phyloP scores from a whole-genome alignment of 2,888 invertebrate genomes.

The Belgica antarctica region DNA sequence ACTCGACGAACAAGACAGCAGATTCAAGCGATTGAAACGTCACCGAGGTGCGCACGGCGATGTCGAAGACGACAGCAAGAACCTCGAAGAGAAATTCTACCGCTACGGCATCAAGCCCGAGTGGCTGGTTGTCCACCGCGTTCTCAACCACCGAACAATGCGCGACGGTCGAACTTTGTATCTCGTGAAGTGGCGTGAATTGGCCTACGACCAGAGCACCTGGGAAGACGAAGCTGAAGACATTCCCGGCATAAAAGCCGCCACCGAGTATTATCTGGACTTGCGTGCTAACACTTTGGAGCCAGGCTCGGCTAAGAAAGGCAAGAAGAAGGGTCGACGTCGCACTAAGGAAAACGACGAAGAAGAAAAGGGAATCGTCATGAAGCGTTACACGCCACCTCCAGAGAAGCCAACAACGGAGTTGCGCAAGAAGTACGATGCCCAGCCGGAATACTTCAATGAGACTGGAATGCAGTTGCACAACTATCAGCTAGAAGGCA shows the following conservation, averaged over 20 bases:
- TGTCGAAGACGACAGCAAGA: conserved; percentile 50
- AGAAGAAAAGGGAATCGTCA: conserved; percentile 64
- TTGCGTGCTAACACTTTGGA: conserved; percentile 70
- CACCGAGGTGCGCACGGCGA: conserved; percentile 56
- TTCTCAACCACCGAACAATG: conserved; percentile 88
- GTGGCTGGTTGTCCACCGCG: conserved; percentile 94
- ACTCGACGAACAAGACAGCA: conserved; percentile 72
- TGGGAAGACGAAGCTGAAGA: conserved; percentile 95
- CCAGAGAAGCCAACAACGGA: conserved; percentile 84
- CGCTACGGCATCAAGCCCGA: conserved; percentile 97
- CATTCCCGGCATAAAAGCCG: conserved; percentile 79
- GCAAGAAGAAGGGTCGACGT: conserved; percentile 75
- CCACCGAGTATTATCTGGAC: conserved; percentile 90
- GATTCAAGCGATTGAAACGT: conserved; percentile 67
- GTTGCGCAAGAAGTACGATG: conserved; percentile 89
- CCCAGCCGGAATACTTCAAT: conserved; percentile 90
- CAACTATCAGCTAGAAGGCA: conserved; percentile 96
- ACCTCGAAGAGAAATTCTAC: conserved; percentile 62
- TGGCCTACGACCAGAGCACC: conserved; percentile 94
- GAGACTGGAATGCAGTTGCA: conserved; percentile 93
- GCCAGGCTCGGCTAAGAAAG: conserved; percentile 64
- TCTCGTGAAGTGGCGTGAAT: conserved; percentile 96
- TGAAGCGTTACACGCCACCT: conserved; percentile 69
- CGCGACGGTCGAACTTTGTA: conserved; percentile 82
- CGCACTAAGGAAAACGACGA: conserved; percentile 68